A percentile compares a stretch with the other conserved stretches of the same genome.
Evolutionary conservation across 2,888 invertebrate genomes (phyloP).

Genomic region (Tetropium fuscum): DNA sequence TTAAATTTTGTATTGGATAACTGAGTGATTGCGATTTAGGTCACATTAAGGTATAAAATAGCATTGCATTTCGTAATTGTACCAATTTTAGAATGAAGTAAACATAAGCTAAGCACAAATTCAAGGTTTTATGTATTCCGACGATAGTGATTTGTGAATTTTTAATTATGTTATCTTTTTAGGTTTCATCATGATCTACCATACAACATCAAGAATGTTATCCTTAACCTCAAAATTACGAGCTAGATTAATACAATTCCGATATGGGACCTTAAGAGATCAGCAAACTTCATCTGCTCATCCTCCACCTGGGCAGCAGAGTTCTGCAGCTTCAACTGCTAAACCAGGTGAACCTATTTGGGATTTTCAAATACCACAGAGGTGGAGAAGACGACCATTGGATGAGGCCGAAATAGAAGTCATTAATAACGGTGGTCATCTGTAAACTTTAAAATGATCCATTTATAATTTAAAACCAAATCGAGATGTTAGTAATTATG

Average conservation of each 20-base stretch:
- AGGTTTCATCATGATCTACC: constrained; percentile 10
- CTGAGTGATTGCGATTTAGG: too few species aligned
- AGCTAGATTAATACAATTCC: constrained; percentile 59
- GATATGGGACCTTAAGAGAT: constrained; percentile 58
- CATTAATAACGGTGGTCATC: constrained; percentile 63
- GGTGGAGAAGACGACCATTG: constrained; percentile 58
- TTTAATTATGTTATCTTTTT: too few species aligned
- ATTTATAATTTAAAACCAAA: background rate
- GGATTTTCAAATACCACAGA: constrained; percentile 62
- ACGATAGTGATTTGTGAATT: too few species aligned
- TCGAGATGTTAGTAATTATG: background rate
- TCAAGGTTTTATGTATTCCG: too few species aligned
- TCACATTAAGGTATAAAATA: too few species aligned
- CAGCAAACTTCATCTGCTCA: constrained; percentile 18
- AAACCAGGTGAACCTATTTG: constrained; percentile 53
- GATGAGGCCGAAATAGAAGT: constrained; percentile 62
- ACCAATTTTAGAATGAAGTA: too few species aligned
- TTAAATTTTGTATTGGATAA: too few species aligned
- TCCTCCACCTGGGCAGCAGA: constrained; percentile 1
- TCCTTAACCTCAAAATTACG: constrained; percentile 52
- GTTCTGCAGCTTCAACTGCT: constrained; percentile 27
- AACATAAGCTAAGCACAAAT: too few species aligned
- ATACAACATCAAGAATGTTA: constrained; percentile 49
- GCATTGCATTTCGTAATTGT: too few species aligned
- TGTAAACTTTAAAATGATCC: constrained; percentile 28